phyloP scores from a whole-genome alignment of 2,113 vertebrate species.

The Ptychochromis oligacanthus region DNA sequence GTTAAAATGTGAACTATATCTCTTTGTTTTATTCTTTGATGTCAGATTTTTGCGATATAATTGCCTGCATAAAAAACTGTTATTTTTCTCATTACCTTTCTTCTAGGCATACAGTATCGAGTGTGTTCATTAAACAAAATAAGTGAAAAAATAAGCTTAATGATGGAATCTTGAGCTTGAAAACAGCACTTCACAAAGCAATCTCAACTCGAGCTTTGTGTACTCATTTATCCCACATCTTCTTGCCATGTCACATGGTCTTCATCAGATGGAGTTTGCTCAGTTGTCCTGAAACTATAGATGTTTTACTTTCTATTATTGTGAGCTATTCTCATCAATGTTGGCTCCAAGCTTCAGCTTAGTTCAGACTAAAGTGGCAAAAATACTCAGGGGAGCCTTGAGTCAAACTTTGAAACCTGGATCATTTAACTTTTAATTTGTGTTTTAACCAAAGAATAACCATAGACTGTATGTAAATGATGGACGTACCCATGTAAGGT shows the following conservation, averaged over 20 bases:
- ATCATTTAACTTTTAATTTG: background rate
- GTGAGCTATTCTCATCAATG: background rate
- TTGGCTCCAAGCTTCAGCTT: background rate
- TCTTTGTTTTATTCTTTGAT: background rate
- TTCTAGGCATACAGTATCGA: no score
- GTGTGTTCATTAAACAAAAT: no score
- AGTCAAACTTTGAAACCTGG: background rate
- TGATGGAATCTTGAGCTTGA: background rate
- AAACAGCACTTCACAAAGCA: background rate
- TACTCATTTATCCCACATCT: background rate
- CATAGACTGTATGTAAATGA: background rate
- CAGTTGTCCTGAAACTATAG: background rate
- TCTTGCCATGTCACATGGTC: background rate
- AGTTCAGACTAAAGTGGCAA: background rate
- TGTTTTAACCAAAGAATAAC: background rate
- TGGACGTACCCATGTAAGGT: background rate
- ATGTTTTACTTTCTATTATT: background rate
- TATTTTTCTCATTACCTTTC: no score
- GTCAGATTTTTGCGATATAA: background rate
- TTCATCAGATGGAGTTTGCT: background rate
- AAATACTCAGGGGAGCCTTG: background rate
- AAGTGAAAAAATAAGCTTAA: background rate
- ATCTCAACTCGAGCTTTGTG: background rate
- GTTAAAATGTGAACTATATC: background rate
- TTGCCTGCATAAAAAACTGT: background rate